Base-by-base conservation (phyloP, 2,888 invertebrate species). In the Stenoptilia bipunctidactyla region DNA sequence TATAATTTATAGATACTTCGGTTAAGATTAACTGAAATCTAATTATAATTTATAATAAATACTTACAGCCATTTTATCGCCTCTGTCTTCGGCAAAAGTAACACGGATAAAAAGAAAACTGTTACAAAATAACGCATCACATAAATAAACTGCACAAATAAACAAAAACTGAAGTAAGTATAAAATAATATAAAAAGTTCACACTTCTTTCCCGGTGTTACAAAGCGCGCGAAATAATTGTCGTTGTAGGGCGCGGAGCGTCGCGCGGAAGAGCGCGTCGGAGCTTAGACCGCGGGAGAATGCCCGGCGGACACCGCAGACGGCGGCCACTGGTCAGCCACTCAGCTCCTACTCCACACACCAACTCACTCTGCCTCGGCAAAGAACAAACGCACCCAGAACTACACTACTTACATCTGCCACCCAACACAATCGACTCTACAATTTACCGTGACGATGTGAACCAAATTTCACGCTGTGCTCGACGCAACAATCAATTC, bases 21-120 rank as follows among this genome's bases (percentile, higher is more conserved):
- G n/a, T n/a, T n/a, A n/a, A n/a, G n/a, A n/a, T n/a, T n/a, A n/a
- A n/a, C n/a, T n/a, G n/a, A n/a, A n/a, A n/a, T n/a, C n/a, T n/a
- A n/a, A n/a, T n/a, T n/a, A n/a, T n/a, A n/a, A n/a, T n/a, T n/a
- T n/a, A n/a, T n/a, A n/a, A n/a, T n/a, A n/a, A n/a, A n/a, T n/a
- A 83, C 83, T 82, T 66, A 82, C 82, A 82, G 56, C 83, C 83
- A 83, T 69, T 82, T 74, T 58, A 83, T 82, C 56, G 77, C 63
- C 38, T 71, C 61, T 6, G 76, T 67, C 53, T 64, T 67, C 45
- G 75, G 73, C 50, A 80, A 67, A 70, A 82, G 79, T 70, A 83
- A 75, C 73, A 82, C 79, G 56, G 80, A 77, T 55, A 77, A 71
- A 74, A 79, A 58, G 43, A 65, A 63, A 63, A 77, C 60, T 67